Percentiles rank a stretch among this genome's conserved stretches.
Evolutionary conservation across 1,140 invertebrate species (phyloP).

Genomic region (Aricia agestis): DNA sequence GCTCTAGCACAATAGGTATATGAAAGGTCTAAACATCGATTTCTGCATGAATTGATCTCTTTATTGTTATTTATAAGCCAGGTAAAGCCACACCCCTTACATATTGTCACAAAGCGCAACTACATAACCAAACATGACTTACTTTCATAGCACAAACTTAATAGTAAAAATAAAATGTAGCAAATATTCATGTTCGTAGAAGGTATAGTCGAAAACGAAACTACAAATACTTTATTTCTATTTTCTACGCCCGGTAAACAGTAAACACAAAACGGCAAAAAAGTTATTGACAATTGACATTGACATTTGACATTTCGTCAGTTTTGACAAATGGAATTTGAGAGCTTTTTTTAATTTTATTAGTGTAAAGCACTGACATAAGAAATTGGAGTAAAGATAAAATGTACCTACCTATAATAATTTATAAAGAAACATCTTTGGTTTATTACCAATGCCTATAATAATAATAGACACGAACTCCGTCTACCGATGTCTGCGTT

Average conservation of each 20-base stretch:
- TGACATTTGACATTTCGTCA: neutral
- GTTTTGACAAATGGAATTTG: too few species aligned
- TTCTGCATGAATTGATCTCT: neutral
- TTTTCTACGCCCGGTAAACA: neutral
- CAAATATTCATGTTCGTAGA: constrained; percentile 30
- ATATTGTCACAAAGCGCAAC: neutral
- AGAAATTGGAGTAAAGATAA: too few species aligned
- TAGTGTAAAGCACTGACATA: too few species aligned
- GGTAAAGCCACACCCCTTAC: constrained; percentile 37
- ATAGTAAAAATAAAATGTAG: constrained; percentile 30
- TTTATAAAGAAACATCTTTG: too few species aligned
- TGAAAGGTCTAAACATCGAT: neutral
- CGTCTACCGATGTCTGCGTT: too few species aligned
- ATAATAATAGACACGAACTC: too few species aligned
- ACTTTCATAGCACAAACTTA: constrained; percentile 36
- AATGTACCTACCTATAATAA: too few species aligned
- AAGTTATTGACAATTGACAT: neutral
- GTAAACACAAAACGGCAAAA: neutral
- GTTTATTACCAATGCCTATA: too few species aligned
- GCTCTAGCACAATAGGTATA: neutral
- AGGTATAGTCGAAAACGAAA: neutral
- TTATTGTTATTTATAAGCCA: neutral
- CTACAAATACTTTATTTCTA: neutral
- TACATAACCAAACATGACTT: constrained; percentile 29
- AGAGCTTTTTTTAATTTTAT: too few species aligned